A percentile compares a stretch with the other conserved stretches of the same genome.
Evolutionary conservation across 2,888 invertebrate species (phyloP).

Genomic region (Argynnis bischoffii): DNA sequence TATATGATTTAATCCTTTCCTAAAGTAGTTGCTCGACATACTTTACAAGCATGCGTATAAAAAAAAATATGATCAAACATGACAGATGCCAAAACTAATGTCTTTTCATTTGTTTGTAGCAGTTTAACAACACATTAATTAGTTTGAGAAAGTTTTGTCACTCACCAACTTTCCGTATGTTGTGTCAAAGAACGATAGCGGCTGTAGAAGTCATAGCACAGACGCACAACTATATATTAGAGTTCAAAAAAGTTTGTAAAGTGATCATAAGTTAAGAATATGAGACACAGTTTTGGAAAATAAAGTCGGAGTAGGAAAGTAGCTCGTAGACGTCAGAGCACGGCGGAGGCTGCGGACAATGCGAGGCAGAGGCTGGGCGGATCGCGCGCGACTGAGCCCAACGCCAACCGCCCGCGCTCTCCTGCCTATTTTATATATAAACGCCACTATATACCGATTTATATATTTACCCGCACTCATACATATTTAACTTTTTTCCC

Average conservation of each 20-base stretch:
- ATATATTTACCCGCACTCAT: conserved; percentile 82
- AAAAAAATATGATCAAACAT: neutral
- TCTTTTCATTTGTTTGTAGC: neutral
- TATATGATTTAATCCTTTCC: no score
- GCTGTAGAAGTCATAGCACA: conserved; percentile 25
- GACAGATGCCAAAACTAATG: neutral
- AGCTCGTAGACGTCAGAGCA: conserved; percentile 34
- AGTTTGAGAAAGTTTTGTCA: conserved; percentile 34
- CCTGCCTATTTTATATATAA: conserved; percentile 73
- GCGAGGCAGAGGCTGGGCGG: conserved; percentile 51
- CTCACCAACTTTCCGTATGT: conserved; percentile 40
- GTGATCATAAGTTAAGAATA: conserved; percentile 15
- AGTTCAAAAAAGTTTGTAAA: conserved; percentile 27
- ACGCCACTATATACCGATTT: conserved; percentile 79
- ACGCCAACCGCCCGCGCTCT: conserved; percentile 59
- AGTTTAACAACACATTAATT: conserved; percentile 29
- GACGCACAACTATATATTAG: conserved; percentile 27
- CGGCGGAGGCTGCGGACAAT: conserved; percentile 41
- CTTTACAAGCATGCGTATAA: neutral
- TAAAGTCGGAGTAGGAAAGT: conserved; percentile 30
- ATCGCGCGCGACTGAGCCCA: conserved; percentile 70
- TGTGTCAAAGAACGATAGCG: conserved; percentile 38
- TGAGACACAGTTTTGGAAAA: conserved; percentile 22
- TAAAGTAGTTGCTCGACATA: no score
- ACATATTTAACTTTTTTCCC: conserved; percentile 83